Conservation (phyloP, 1,140 invertebrate species). For the Macrocentrus cingulum region DNA sequence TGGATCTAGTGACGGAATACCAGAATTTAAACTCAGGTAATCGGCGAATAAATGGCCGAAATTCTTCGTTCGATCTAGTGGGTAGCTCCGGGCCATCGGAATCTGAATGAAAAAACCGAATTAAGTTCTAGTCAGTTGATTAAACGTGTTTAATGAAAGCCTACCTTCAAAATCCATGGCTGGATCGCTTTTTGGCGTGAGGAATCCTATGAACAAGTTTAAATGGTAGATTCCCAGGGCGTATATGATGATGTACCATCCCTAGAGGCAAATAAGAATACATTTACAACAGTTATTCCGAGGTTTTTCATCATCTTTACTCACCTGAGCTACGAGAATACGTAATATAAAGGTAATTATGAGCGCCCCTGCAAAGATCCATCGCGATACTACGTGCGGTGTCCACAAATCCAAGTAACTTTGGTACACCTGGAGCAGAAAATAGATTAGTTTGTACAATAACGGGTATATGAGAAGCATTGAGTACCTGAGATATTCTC, state of each 20-base stretch:
- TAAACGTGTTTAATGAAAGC: too few species aligned
- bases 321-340: slow-evolving; percentile 39
- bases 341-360: slow-evolving; percentile 50
- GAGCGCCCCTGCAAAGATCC: slow-evolving; percentile 44
- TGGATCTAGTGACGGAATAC: slow-evolving; percentile 95
- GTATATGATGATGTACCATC: slow-evolving; percentile 99
- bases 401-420: slow-evolving; percentile 54
- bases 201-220: slow-evolving; percentile 98
- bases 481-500: slow-evolving; percentile 54
- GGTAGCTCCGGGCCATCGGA: slow-evolving; percentile 90
- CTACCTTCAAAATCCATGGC: slow-evolving; percentile 89
- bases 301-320: background rate
- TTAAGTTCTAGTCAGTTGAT: slow-evolving; percentile 14
- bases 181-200: slow-evolving; percentile 99
- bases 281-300: too few species aligned
- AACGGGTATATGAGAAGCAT: background rate
- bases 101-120: slow-evolving; percentile 57
- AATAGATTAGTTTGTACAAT: background rate
- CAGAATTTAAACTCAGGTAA: slow-evolving; percentile 99
- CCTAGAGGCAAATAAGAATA: slow-evolving; percentile 66
- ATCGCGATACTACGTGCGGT: slow-evolving; percentile 52
- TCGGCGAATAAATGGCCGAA: slow-evolving; percentile 95
- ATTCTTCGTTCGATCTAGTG: slow-evolving; percentile 94
- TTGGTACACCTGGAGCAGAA: slow-evolving; percentile 49
- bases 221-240: slow-evolving; percentile 98